These are phyloP conservation scores for Platichthys stellatus DNA, from an alignment of 2,113 vertebrate genomes.

Conservation along the genomic window DNA sequence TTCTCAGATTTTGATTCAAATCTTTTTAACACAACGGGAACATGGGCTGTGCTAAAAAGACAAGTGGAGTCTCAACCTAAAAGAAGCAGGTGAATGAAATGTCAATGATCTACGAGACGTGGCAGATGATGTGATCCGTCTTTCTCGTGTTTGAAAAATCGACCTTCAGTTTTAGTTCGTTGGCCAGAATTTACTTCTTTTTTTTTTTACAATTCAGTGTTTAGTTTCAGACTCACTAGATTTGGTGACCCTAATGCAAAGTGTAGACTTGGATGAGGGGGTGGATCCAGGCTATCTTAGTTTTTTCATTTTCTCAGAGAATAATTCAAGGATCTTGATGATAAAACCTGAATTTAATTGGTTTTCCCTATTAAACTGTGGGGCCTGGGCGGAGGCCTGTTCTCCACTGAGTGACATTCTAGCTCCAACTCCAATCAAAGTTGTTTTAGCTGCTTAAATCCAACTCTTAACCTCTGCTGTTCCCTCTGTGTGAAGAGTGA, in stretches of 20 bases:
- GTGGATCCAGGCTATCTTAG: too few relatives aligned
- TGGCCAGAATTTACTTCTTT: neutral
- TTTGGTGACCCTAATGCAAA: neutral
- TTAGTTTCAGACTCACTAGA: neutral
- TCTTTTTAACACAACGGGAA: slow-evolving; percentile 6
- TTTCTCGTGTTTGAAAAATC: slow-evolving; percentile 22
- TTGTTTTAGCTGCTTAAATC: slow-evolving; percentile 48
- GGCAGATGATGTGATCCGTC: slow-evolving; percentile 17
- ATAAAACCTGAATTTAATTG: too few relatives aligned
- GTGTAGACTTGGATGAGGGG: neutral
- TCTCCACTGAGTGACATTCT: too few relatives aligned
- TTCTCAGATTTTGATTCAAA: slow-evolving; percentile 6
- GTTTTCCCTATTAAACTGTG: too few relatives aligned
- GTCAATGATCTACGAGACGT: slow-evolving; percentile 5
- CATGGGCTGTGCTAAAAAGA: neutral
- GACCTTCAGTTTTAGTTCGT: neutral
- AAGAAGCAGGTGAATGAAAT: slow-evolving; percentile 20
- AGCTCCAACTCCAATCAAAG: neutral
- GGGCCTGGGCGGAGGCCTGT: too few relatives aligned
- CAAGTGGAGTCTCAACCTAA: slow-evolving; percentile 9
- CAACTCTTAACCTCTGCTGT: slow-evolving; percentile 13
- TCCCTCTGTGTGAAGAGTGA: neutral
- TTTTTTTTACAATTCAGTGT: neutral
- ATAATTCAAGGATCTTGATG: too few relatives aligned
- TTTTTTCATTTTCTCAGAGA: too few relatives aligned